phyloP scores from a whole-genome alignment of 2,797 vertebrate genomes.

The Pseudocheirus occidentalis region DNA sequence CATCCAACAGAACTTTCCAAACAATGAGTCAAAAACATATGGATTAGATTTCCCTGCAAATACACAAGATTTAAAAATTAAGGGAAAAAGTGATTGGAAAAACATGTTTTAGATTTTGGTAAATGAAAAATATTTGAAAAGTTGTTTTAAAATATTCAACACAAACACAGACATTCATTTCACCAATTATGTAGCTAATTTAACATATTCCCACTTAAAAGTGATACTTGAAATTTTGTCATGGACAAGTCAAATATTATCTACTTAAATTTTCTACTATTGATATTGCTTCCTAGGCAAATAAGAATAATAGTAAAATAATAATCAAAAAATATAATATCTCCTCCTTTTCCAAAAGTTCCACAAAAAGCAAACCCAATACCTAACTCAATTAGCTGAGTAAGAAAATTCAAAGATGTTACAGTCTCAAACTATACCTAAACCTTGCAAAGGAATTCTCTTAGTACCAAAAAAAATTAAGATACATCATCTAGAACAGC shows the following conservation, averaged over 20 bases:
- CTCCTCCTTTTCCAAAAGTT: constrained; percentile 60
- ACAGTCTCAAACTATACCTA: constrained; percentile 48
- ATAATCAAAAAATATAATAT: constrained; percentile 27
- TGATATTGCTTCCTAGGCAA: constrained; percentile 43
- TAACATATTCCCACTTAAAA: constrained; percentile 42
- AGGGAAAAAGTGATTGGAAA: constrained; percentile 6
- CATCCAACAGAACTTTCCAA: constrained; percentile 44
- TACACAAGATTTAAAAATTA: constrained; percentile 24
- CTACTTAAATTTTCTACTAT: constrained; percentile 42
- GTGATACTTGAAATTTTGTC: constrained; percentile 43
- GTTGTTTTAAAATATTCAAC: neutral
- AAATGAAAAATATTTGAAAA: constrained; percentile 22
- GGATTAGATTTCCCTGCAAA: constrained; percentile 42
- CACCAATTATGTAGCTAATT: neutral
- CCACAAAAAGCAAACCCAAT: constrained; percentile 59
- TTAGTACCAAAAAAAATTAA: constrained; percentile 68
- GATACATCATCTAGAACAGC: constrained; percentile 42
- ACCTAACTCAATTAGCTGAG: constrained; percentile 60
- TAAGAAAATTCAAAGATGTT: constrained; percentile 38
- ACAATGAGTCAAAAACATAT: constrained; percentile 32
- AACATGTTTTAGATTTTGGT: neutral
- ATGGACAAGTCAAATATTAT: constrained; percentile 50
- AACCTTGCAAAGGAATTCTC: constrained; percentile 60
- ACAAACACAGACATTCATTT: neutral
- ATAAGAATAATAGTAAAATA: neutral